phyloP scores from a whole-genome alignment of 2,888 invertebrate genomes.

The Pseudoips prasinana region DNA sequence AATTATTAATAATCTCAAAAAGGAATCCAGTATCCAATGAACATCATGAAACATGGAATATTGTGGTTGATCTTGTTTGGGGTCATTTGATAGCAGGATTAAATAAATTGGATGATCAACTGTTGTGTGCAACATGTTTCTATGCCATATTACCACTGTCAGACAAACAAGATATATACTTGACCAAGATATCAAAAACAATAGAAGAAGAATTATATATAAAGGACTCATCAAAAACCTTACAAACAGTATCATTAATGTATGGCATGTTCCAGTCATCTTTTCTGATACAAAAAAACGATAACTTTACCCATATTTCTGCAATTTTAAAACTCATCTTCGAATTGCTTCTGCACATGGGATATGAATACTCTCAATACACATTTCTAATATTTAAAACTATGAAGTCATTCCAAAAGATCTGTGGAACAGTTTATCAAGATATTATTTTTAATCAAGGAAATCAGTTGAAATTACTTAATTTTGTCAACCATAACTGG shows the following conservation, averaged over 20 bases:
- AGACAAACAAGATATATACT: conserved; percentile 42
- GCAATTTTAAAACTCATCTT: conserved; percentile 44
- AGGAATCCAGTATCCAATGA: conserved; percentile 20
- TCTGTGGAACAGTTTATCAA: conserved; percentile 54
- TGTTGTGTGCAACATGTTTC: conserved; percentile 67
- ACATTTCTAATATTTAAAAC: conserved; percentile 78
- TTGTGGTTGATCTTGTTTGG: conserved; percentile 50
- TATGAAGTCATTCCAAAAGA: conserved; percentile 65
- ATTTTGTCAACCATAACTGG: conserved; percentile 83
- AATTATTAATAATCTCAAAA: conserved; percentile 46
- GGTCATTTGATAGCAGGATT: conserved; percentile 50
- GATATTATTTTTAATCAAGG: conserved; percentile 40
- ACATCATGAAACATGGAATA: conserved; percentile 35
- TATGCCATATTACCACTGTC: conserved; percentile 50
- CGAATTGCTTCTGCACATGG: conserved; percentile 51
- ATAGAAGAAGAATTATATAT: conserved; percentile 37
- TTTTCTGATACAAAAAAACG: conserved; percentile 40
- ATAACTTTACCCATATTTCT: conserved; percentile 23
- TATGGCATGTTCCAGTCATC: conserved; percentile 73
- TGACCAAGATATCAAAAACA: conserved; percentile 40
- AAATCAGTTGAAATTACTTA: conserved; percentile 65
- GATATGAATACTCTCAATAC: conserved; percentile 76
- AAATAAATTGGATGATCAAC: conserved; percentile 61
- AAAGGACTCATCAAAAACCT: conserved; percentile 32
- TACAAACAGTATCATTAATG: conserved; percentile 54